Conservation (phyloP, 2,888 invertebrate species). For the Lacanobia wlatinum region DNA sequence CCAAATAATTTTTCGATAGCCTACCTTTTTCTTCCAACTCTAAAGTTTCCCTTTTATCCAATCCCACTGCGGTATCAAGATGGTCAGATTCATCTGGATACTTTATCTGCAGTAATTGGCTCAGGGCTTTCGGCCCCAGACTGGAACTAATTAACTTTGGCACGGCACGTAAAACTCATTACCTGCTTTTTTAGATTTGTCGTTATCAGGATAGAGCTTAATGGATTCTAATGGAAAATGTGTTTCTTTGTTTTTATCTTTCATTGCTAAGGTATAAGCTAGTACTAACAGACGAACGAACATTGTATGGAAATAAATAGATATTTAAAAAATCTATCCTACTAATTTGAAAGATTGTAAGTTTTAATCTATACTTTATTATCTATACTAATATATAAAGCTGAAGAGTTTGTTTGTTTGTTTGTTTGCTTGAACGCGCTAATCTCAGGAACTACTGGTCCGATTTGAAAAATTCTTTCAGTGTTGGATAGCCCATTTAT, state of each 20-base stretch:
- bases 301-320: too few species aligned
- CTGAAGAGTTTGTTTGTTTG: too few species aligned
- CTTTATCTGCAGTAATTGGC: conserved; percentile 45
- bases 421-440: too few species aligned
- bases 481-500: too few species aligned
- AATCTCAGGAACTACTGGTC: too few species aligned
- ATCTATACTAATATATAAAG: too few species aligned
- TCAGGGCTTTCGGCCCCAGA: conserved; percentile 20
- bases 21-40: not conserved
- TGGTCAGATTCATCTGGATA: conserved; percentile 27
- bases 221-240: conserved; percentile 7
- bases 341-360: too few species aligned
- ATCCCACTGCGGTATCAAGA: conserved; percentile 42
- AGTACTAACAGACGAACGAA: too few species aligned
- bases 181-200: conserved; percentile 33
- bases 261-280: not conserved
- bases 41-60: not conserved
- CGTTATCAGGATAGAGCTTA: not conserved
- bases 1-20: not conserved
- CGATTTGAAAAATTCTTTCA: too few species aligned
- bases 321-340: too few species aligned
- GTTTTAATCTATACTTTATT: too few species aligned
- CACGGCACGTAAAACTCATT: conserved; percentile 39
- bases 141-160: conserved; percentile 46
- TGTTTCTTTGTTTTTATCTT: conserved; percentile 1